Conservation (phyloP, 2,113 vertebrate species). For the Empidonax traillii region DNA sequence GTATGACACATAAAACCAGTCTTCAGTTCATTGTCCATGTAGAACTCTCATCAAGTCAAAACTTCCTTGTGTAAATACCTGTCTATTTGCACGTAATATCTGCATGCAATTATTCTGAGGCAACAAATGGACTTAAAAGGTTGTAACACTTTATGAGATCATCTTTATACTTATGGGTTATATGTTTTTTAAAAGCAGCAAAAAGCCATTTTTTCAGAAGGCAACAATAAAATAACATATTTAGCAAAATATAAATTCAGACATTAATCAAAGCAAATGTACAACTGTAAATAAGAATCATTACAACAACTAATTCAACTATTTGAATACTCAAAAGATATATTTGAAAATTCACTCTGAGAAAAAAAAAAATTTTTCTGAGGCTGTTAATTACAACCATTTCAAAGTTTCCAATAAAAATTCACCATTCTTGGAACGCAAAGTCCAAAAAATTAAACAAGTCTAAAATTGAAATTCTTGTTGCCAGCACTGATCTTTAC, state of each 20-base stretch:
- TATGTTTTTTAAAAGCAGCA: neutral
- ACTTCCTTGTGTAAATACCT: neutral
- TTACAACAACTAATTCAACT: neutral
- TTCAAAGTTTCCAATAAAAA: neutral
- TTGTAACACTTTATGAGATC: accelerated
- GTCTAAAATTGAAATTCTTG: neutral
- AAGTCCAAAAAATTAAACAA: neutral
- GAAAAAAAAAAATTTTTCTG: neutral
- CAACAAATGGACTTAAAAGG: neutral
- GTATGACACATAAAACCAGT: neutral
- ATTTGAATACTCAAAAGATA: neutral
- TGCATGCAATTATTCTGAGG: neutral
- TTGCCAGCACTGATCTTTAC: neutral
- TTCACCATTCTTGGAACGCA: neutral
- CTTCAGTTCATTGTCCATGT: neutral
- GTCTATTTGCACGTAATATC: neutral
- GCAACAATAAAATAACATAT: neutral
- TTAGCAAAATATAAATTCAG: neutral
- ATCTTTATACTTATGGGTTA: neutral
- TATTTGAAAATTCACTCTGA: neutral
- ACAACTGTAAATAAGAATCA: neutral
- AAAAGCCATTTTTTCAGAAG: neutral
- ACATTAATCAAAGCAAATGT: neutral
- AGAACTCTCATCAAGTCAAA: neutral
- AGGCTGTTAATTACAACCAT: neutral